Conservation (phyloP, 2,888 invertebrate genomes). For the Hydrotaea cyrtoneurina region DNA sequence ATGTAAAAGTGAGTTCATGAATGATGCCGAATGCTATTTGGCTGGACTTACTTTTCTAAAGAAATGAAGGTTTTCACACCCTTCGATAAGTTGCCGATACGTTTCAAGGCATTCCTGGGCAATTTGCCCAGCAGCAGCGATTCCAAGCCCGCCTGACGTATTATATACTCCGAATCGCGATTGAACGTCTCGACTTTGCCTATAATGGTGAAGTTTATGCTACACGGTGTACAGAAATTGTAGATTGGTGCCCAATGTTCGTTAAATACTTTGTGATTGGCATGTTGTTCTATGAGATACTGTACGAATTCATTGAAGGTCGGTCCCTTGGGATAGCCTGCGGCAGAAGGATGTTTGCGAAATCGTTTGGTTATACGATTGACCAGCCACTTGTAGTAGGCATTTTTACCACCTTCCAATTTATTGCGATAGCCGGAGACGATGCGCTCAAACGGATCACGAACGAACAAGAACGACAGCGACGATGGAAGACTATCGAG, state of each 20-base stretch:
- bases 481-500: constrained; percentile 85
- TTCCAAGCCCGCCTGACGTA: constrained; percentile 83
- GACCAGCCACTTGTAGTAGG: constrained; percentile 86
- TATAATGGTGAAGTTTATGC: constrained; percentile 84
- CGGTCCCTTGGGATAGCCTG: constrained; percentile 80
- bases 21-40: too few species aligned
- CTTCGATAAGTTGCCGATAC: constrained; percentile 81
- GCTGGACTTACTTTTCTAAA: constrained; percentile 81
- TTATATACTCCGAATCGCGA: constrained; percentile 84
- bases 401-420: constrained; percentile 86
- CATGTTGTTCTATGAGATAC: constrained; percentile 85
- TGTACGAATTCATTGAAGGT: constrained; percentile 88
- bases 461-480: constrained; percentile 85
- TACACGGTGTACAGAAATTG: constrained; percentile 85
- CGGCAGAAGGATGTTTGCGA: constrained; percentile 67
- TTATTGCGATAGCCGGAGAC: constrained; percentile 88
- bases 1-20: too few species aligned
- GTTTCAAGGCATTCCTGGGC: constrained; percentile 81
- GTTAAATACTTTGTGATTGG: constrained; percentile 82
- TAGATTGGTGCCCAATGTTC: constrained; percentile 86
- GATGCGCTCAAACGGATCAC: constrained; percentile 88
- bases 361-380: constrained; percentile 84
- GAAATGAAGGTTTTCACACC: constrained; percentile 81
- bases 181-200: constrained; percentile 85
- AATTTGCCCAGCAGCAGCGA: constrained; percentile 82